Evolutionary conservation across 2,113 vertebrate species (phyloP), one percentile per base, ranked within the genome.

Genomic region (Chascanopsetta lugubris): DNA sequence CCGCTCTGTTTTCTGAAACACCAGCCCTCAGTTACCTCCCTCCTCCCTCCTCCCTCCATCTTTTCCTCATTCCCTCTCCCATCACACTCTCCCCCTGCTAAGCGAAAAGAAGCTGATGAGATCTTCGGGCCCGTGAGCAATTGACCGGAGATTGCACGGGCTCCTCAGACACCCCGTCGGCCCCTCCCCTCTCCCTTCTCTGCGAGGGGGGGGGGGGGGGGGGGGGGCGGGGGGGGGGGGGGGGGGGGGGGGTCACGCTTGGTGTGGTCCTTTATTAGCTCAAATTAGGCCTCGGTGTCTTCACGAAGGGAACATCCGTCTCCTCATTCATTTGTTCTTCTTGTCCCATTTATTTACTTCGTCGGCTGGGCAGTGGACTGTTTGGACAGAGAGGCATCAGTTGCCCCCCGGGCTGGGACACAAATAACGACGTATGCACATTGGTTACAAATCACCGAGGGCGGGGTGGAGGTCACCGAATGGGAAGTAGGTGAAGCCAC

Each of bases 201-300:
- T 63, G 80, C n/a, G 11, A 72, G 79, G 84, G n/a, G n/a, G n/a
- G n/a, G n/a, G n/a, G n/a, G n/a, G n/a, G n/a, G n/a, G n/a, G n/a
- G n/a, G n/a, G n/a, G n/a, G n/a, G n/a, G n/a, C n/a, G n/a, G n/a
- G n/a, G n/a, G n/a, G n/a, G n/a, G n/a, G n/a, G n/a, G n/a, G n/a
- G n/a, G n/a, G n/a, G n/a, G n/a, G n/a, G n/a, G n/a, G n/a, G n/a
- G 85, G 84, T 77, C 80, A 84, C 64, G 84, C 84, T 81, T 83
- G 69, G 87, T 76, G 69, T 69, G 79, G n/a, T 86, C 85, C 74
- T 88, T 87, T 88, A 89, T 89, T 81, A 88, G 72, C 78, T 77
- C 73, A 86, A 88, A 90, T 90, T 89, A 89, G 86, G 75, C 71
- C 53, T 80, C 60, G 69, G 82, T 84, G 84, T 85, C 77, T 75